Percentiles rank a stretch among this genome's conserved stretches.
These are phyloP conservation scores for Nicator chloris DNA, from an alignment of 2,113 vertebrate genomes.

Conservation along the genomic window DNA sequence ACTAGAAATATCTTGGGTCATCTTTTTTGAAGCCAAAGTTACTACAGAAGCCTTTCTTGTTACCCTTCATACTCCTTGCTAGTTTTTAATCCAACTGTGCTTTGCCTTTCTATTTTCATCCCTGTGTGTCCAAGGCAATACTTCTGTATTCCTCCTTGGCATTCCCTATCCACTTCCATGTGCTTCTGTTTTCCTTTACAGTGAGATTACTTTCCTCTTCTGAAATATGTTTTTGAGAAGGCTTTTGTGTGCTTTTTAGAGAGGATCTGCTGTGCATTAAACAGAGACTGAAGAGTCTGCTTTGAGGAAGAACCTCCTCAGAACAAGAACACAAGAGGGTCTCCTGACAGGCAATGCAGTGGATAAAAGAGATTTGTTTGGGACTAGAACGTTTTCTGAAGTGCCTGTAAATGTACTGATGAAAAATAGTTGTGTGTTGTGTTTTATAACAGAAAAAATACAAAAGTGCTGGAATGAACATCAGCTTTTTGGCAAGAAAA, in stretches of 20 bases:
- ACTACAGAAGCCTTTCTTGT: not conserved
- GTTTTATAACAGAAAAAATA: not conserved
- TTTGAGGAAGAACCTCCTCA: not conserved
- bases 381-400: not conserved
- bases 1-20: not conserved
- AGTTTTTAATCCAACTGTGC: not conserved
- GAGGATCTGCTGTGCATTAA: not conserved
- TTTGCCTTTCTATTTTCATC: not conserved
- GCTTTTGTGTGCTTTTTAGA: not conserved
- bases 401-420: not conserved
- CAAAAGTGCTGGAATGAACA: not conserved
- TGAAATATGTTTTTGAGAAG: not conserved
- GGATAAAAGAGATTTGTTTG: not conserved
- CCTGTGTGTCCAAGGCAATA: not conserved
- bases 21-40: not conserved
- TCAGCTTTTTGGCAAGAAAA: not conserved
- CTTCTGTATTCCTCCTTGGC: not conserved
- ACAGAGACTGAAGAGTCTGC: not conserved
- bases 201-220: not conserved
- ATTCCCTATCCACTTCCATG: not conserved
- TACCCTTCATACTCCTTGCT: not conserved
- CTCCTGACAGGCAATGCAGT: not conserved
- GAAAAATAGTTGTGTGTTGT: not conserved
- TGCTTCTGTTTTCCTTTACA: not conserved
- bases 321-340: not conserved